Base-by-base conservation (phyloP, 2,888 invertebrate genomes). In the Apotomis capreana region DNA sequence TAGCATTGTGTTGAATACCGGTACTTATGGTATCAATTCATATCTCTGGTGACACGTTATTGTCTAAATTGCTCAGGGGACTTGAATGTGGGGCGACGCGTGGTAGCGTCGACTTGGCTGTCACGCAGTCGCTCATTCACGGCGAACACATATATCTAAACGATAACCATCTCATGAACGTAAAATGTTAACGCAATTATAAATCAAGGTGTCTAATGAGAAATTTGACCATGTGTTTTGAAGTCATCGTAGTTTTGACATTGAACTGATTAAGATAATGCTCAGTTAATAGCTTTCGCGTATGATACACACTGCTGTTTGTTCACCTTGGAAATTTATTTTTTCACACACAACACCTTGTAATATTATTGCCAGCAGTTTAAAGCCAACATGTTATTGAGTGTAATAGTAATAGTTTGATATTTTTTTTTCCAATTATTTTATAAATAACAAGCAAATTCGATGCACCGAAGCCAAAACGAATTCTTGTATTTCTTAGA, bases 31-130 rank as follows among this genome's bases (percentile, higher is more conserved):
- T 70, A 72, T 72, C 72, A 72, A 72, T 72, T 68, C 68, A 72
- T 76, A 74, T 68, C 68, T 74, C 70, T 71, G 69, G 75, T 77
- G 80, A 80, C 80, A 77, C 73, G 79, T 76, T 77, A 78, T 79
- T 78, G 77, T 79, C 76, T 78, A 74, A 78, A 77, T 76, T 74
- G 70, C 74, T 67, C 74, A 57, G 64, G 67, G 69, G 70, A 74
- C 60, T 69, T 36, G 74, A 75, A 78, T 76, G 76, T 79, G 71
- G 78, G 74, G 70, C 72, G 75, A 72, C 75, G 75, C 74, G 76
- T 73, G 73, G 75, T 70, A 76, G 77, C 75, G 76, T 69, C 69
- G 76, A 76, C 72, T 73, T 61, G 78, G 78, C 76, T 81, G 77
- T 78, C 77, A 79, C 77, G 75, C 77, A 64, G 64, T 67, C 62